Base-by-base conservation (phyloP, 1,140 invertebrate species). In the Drosophila tsacasi region DNA sequence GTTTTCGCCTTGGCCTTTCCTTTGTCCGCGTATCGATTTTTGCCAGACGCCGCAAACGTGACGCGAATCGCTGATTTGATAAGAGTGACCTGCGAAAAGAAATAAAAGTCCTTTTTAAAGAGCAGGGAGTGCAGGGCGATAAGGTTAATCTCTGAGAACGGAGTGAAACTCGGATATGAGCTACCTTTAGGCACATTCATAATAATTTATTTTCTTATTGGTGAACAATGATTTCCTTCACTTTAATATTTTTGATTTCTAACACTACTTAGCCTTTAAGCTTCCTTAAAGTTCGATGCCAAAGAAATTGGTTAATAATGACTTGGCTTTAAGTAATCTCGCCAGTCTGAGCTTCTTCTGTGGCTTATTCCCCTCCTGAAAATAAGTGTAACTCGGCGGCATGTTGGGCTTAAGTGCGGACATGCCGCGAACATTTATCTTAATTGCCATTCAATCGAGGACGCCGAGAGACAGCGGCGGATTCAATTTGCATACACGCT, bases 371-470 rank as follows among this genome's bases (percentile, higher is more conserved):
- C 37, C 15, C 17, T 17, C 23, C 25, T 8, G 40, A 10, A 57
- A 57, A 25, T 1, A 35, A 49, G 35, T 69, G 50, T 35, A 32
- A 57, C 30, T 59, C 23, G n/a, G 73, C 54, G 49, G 46, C 62
- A 50, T 76, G 72, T 76, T 61, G 44, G 58, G 71, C 52, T 89
- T 87, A 90, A 87, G 84, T 89, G 84, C 84, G 81, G 71, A 90
- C 85, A 87, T 77, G 83, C 81, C 61, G 81, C 85, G 82, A 89
- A 89, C 84, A 89, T 89, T 90, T 89, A 90, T 89, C 84, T 90
- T 89, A 89, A 89, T 89, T 89, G 84, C 85, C 84, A 85, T 89
- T 90, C 81, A 89, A 91, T 89, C 83, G 83, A 76, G 73, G 84
- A 82, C 64, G 66, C 62, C 76, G 64, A 39, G 39, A 57, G 65